Conservation (phyloP, 2,113 vertebrate genomes). For the Eulacestoma nigropectus region DNA sequence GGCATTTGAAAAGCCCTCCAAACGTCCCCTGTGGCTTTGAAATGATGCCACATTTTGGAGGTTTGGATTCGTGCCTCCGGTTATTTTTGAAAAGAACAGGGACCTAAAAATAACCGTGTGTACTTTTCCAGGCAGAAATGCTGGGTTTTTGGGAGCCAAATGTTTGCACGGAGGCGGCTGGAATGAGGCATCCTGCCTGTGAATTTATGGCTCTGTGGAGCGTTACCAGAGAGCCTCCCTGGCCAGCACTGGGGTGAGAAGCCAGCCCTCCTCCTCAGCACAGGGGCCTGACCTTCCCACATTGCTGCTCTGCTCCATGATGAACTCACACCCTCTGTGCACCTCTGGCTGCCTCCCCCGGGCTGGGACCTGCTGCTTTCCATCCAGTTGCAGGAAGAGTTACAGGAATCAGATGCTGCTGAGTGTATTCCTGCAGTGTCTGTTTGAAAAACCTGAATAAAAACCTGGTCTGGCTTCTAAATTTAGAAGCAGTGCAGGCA, state of each 20-base stretch:
- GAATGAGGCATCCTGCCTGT: background rate
- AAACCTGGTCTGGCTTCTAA: constrained; percentile 23
- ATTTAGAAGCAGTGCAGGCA: constrained; percentile 16
- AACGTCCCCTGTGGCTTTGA: constrained; percentile 49
- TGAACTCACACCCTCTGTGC: background rate
- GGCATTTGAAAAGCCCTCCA: constrained; percentile 49
- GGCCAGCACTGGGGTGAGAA: background rate
- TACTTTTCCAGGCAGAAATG: constrained; percentile 52
- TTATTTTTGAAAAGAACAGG: constrained; percentile 51
- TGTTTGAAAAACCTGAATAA: background rate
- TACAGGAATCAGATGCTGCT: background rate
- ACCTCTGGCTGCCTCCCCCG: background rate
- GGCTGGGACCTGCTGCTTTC: background rate
- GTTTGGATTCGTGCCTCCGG: constrained; percentile 3
- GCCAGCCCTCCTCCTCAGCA: background rate
- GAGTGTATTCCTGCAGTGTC: background rate
- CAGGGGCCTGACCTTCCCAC: background rate
- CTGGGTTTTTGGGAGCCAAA: constrained; percentile 9
- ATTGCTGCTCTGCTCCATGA: background rate
- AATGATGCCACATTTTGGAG: constrained; percentile 15
- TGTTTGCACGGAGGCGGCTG: constrained; percentile 28
- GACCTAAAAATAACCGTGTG: constrained; percentile 65
- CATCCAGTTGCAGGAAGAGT: background rate
- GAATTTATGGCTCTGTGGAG: background rate
- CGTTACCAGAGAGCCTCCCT: background rate